phyloP scores from a whole-genome alignment of 1,140 invertebrate genomes.

The Hycleus cichorii region DNA sequence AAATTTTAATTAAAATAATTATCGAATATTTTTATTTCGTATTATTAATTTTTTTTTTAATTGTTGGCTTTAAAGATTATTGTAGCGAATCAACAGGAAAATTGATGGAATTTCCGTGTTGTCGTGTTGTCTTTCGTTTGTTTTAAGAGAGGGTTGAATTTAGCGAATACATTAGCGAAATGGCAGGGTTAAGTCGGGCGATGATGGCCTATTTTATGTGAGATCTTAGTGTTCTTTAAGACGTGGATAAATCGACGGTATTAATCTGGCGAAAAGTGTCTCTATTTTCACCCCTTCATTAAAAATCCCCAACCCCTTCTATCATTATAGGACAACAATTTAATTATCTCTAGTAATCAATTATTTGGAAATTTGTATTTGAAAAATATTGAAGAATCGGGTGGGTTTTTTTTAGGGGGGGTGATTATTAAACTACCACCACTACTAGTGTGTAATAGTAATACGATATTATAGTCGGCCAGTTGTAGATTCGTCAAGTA shows the following conservation, averaged over 20 bases:
- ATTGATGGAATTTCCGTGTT: background rate
- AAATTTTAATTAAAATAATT: background rate
- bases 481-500: constrained; percentile 16
- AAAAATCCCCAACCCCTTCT: no score
- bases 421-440: no score
- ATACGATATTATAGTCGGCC: constrained; percentile 24
- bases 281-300: no score
- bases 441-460: background rate
- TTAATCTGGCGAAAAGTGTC: background rate
- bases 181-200: constrained; percentile 15
- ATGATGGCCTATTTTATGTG: constrained; percentile 19
- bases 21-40: no score
- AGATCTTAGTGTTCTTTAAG: constrained; percentile 10
- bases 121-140: no score
- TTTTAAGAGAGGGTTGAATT: constrained; percentile 8
- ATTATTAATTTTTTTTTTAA: no score
- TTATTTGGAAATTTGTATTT: no score
- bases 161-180: constrained; percentile 22
- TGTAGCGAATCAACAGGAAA: constrained; percentile 1
- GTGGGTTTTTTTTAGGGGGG: no score
- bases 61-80: background rate
- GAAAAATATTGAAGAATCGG: no score
- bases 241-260: constrained; percentile 15
- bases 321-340: no score
- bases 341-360: no score